A percentile compares a stretch with the other conserved stretches of the same genome.
These are phyloP conservation scores for Medauroidea extradentata DNA, from an alignment of 1,140 invertebrate species.

Conservation along the genomic window DNA sequence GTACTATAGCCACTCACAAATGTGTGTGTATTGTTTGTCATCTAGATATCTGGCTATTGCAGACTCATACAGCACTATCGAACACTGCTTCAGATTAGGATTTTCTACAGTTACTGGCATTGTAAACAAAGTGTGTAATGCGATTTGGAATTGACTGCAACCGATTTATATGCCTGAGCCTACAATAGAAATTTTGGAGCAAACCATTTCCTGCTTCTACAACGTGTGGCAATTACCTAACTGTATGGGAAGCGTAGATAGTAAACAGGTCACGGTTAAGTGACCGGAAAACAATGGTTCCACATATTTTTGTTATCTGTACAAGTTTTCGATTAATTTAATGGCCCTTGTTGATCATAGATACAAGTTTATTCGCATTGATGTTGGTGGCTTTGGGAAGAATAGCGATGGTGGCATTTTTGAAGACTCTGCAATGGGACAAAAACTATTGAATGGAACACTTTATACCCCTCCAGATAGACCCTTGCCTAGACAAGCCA, in stretches of 20 bases:
- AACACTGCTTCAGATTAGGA: too few species aligned
- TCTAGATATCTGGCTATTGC: slow-evolving; percentile 7
- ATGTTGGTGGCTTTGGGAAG: slow-evolving; percentile 39
- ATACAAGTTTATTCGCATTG: slow-evolving; percentile 41
- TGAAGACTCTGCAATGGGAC: not conserved
- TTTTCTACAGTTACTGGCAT: slow-evolving; percentile 29
- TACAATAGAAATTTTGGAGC: slow-evolving; percentile 4
- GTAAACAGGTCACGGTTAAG: slow-evolving; percentile 43
- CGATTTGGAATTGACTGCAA: slow-evolving; percentile 31
- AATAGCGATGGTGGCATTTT: slow-evolving; percentile 28
- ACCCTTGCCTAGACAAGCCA: not conserved
- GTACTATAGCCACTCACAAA: too few species aligned
- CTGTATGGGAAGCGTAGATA: slow-evolving; percentile 41
- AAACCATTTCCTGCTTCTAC: slow-evolving; percentile 24
- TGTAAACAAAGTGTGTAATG: slow-evolving; percentile 30
- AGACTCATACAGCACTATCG: slow-evolving; percentile 21
- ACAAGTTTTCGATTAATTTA: slow-evolving; percentile 40
- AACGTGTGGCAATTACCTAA: slow-evolving; percentile 37
- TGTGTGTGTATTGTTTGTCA: not conserved
- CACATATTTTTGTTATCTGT: slow-evolving; percentile 41
- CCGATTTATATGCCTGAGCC: slow-evolving; percentile 24
- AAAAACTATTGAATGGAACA: slow-evolving; percentile 26
- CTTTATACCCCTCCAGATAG: not conserved
- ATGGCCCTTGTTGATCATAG: slow-evolving; percentile 40
- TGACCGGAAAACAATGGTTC: slow-evolving; percentile 35